Percentiles rank a stretch among this genome's conserved stretches.
Conservation (phyloP, 2,797 vertebrate species). For the Galaxias olidus region DNA sequence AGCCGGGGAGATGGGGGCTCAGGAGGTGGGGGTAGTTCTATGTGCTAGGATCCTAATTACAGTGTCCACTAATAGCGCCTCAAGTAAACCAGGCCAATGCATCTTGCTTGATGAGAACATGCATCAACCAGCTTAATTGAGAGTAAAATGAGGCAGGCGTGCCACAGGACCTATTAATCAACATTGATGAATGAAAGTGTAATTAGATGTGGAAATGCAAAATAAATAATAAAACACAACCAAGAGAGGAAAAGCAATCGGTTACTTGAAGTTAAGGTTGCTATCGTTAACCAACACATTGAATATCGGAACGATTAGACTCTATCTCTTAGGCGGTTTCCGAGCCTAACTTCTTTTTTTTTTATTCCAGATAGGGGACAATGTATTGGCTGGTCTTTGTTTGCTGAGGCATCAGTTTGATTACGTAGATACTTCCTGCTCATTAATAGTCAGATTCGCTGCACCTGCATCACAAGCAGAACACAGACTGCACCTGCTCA, state of each 20-base stretch:
- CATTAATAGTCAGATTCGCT: slow-evolving; percentile 53
- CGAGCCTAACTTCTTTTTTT: neutral
- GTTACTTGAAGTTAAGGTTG: slow-evolving; percentile 70
- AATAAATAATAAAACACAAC: slow-evolving; percentile 31
- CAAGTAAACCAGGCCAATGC: slow-evolving; percentile 79
- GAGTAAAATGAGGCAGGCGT: slow-evolving; percentile 81
- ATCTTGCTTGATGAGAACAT: slow-evolving; percentile 81
- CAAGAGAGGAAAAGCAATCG: slow-evolving; percentile 57
- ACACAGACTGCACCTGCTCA: slow-evolving; percentile 60
- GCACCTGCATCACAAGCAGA: slow-evolving; percentile 55
- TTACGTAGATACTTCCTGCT: slow-evolving; percentile 50
- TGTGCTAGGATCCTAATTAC: slow-evolving; percentile 80
- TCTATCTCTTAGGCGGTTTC: neutral
- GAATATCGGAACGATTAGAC: slow-evolving; percentile 54
- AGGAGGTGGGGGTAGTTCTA: slow-evolving; percentile 68
- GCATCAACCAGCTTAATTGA: slow-evolving; percentile 81
- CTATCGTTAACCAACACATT: slow-evolving; percentile 61
- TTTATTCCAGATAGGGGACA: neutral
- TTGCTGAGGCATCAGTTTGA: slow-evolving; percentile 67
- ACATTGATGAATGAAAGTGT: slow-evolving; percentile 80
- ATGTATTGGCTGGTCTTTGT: slow-evolving; percentile 4
- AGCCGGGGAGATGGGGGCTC: slow-evolving; percentile 67
- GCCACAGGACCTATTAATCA: slow-evolving; percentile 81
- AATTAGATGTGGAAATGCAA: slow-evolving; percentile 80
- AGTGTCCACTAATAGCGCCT: slow-evolving; percentile 81